A percentile compares a stretch with the other conserved stretches of the same genome.
Evolutionary conservation across 1,140 invertebrate species (phyloP).

Genomic region (Drosophila kanapiae): DNA sequence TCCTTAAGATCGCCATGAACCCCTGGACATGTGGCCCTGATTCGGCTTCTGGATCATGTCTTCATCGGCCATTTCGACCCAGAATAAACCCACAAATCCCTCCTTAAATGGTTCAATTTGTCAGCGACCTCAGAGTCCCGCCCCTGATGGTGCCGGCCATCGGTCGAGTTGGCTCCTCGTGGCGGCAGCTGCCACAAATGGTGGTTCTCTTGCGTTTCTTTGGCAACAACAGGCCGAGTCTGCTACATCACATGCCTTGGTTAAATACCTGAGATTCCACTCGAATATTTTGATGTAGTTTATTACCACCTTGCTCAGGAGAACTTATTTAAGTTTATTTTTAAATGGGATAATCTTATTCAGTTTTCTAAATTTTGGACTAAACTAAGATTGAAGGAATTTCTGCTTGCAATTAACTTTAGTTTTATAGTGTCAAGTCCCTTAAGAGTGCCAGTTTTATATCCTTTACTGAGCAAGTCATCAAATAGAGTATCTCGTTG

Average conservation of each 20-base stretch:
- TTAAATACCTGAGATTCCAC: neutral
- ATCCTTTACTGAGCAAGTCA: neutral
- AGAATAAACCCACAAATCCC: constrained; percentile 52
- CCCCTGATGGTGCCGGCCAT: constrained; percentile 54
- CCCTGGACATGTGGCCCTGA: neutral
- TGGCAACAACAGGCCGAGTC: too few relatives aligned
- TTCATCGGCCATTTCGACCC: too few relatives aligned
- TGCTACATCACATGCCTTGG: neutral
- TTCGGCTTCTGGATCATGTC: too few relatives aligned
- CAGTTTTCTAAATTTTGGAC: neutral
- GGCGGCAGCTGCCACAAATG: constrained; percentile 71
- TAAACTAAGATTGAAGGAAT: neutral
- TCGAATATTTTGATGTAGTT: too few relatives aligned
- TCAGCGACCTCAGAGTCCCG: constrained; percentile 17
- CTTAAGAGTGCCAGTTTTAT: neutral
- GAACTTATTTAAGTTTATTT: too few relatives aligned
- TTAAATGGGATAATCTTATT: too few relatives aligned
- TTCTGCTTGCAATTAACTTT: neutral
- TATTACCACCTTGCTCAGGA: neutral
- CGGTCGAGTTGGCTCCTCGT: constrained; percentile 33
- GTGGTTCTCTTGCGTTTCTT: constrained; percentile 27
- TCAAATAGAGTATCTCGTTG: constrained; percentile 1
- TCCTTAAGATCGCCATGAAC: too few relatives aligned
- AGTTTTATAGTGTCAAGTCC: neutral
- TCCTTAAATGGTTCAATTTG: constrained; percentile 70